Conservation (phyloP, 2,113 vertebrate genomes). For the Stigmatopora argus region DNA sequence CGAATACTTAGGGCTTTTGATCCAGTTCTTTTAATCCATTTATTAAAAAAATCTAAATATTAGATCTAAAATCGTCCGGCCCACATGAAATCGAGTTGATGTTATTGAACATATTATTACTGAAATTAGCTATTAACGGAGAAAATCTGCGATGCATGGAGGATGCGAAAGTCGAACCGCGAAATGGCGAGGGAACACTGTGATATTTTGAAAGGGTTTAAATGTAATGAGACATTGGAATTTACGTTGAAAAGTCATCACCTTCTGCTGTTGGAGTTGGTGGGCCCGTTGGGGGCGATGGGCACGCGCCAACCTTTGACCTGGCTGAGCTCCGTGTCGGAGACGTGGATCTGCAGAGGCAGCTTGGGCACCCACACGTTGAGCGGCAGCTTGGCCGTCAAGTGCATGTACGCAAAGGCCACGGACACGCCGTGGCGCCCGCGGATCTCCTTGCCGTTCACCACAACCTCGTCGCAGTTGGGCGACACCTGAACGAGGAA, state of each 20-base stretch:
- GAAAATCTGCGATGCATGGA: too few relatives aligned
- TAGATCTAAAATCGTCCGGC: too few relatives aligned
- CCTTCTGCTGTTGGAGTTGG: constrained; percentile 71
- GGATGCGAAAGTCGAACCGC: too few relatives aligned
- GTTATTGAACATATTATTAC: too few relatives aligned
- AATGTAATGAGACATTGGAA: neutral
- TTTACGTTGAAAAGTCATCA: constrained; percentile 28
- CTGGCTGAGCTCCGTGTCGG: constrained; percentile 91
- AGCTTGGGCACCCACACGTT: constrained; percentile 88
- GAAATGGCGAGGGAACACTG: too few relatives aligned
- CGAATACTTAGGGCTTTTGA: too few relatives aligned
- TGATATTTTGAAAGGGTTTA: constrained; percentile 10
- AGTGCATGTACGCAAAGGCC: constrained; percentile 91
- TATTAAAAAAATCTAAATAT: too few relatives aligned
- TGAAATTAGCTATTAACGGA: too few relatives aligned
- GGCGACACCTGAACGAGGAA: constrained; percentile 75
- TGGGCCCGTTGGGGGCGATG: constrained; percentile 76
- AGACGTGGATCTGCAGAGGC: constrained; percentile 92
- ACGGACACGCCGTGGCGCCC: constrained; percentile 81
- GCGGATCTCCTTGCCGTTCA: constrained; percentile 94
- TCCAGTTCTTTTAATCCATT: too few relatives aligned
- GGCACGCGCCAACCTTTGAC: constrained; percentile 96
- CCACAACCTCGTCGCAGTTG: constrained; percentile 82
- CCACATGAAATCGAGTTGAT: too few relatives aligned
- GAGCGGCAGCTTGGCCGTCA: constrained; percentile 82